phyloP scores from a whole-genome alignment of 2,113 vertebrate genomes.

The Trogon surrucura region DNA sequence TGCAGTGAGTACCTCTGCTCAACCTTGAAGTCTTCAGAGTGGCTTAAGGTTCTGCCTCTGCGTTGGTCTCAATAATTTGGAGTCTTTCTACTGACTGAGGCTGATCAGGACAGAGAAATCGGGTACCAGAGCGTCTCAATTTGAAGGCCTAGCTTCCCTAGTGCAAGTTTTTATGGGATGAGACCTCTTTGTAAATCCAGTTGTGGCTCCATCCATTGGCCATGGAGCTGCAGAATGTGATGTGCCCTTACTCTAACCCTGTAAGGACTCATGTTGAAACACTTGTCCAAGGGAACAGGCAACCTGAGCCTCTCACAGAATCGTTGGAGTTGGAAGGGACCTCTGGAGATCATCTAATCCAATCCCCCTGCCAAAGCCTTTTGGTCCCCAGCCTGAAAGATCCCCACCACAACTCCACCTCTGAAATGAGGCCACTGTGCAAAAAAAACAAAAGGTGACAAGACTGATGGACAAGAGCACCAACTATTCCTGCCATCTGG shows the following conservation, averaged over 20 bases:
- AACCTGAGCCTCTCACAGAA: background rate
- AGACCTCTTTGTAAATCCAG: background rate
- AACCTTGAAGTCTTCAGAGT: background rate
- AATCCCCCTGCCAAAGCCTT: background rate
- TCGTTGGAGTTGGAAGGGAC: too few species aligned
- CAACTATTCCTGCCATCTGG: background rate
- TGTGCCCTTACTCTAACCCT: background rate
- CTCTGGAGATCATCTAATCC: too few species aligned
- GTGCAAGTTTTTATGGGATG: background rate
- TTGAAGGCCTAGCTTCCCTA: background rate
- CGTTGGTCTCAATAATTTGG: background rate
- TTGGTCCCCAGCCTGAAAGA: background rate
- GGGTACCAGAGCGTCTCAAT: background rate
- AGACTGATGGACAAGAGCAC: background rate
- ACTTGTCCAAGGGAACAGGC: background rate
- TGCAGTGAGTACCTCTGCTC: background rate
- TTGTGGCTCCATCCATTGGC: background rate
- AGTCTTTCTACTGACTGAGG: background rate
- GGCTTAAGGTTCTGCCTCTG: background rate
- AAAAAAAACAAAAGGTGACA: background rate
- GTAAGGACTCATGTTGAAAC: background rate
- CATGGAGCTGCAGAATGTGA: background rate
- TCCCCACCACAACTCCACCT: background rate
- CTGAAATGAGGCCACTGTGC: background rate
- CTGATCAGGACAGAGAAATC: background rate